Evolutionary conservation across 2,113 vertebrate genomes (phyloP).

Genomic region (Neopipo cinnamomea): DNA sequence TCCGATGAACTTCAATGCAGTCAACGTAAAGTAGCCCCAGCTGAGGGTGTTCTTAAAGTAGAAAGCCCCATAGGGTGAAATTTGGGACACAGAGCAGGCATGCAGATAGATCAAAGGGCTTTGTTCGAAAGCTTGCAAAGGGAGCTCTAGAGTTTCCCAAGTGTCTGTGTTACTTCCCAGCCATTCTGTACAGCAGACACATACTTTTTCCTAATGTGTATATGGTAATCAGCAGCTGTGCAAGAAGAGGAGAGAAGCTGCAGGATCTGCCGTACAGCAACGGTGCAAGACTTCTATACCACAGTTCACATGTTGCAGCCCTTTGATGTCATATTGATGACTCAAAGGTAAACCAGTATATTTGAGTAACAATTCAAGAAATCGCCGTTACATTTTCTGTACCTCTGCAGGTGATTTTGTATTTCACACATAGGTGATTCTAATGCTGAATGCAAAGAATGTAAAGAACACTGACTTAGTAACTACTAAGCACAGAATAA

Average conservation of each 20-base stretch:
- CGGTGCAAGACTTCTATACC: neutral
- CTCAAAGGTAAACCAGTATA: conserved; percentile 1
- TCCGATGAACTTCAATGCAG: conserved; percentile 19
- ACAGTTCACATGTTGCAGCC: conserved; percentile 2
- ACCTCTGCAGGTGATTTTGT: neutral
- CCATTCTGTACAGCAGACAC: conserved; percentile 38
- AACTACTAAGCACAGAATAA: conserved; percentile 60
- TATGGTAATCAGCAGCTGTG: conserved; percentile 5
- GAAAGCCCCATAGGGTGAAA: neutral
- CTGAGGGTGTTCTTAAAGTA: conserved; percentile 23
- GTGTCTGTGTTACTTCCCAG: neutral
- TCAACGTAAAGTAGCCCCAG: neutral
- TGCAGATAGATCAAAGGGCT: conserved; percentile 14
- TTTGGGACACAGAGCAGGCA: conserved; percentile 7
- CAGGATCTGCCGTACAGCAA: conserved; percentile 1
- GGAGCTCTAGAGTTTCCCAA: neutral
- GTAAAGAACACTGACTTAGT: conserved; percentile 56
- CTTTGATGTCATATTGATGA: neutral
- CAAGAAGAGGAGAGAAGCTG: neutral
- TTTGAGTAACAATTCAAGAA: neutral
- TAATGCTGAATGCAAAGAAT: conserved; percentile 54
- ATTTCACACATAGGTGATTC: conserved; percentile 6
- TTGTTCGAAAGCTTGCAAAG: neutral
- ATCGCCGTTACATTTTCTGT: neutral
- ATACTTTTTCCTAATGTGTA: neutral